Base-by-base conservation (phyloP, 1,140 invertebrate genomes). In the Zophobas atratus region DNA sequence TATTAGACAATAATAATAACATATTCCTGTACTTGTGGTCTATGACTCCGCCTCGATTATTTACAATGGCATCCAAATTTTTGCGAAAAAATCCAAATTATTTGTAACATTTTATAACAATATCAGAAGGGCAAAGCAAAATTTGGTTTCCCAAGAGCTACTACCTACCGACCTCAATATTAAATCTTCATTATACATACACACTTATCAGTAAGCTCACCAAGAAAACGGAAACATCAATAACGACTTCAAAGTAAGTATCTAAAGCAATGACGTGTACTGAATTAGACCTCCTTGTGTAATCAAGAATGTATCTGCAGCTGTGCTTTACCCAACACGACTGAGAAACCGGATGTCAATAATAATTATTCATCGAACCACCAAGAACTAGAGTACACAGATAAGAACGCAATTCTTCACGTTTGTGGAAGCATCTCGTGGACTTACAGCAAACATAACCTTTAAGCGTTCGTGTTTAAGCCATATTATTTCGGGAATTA, bases 211-310 rank as follows among this genome's bases (percentile, higher is more conserved):
- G 60, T 43, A 39, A 36, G 56, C 38, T 60, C 38, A 67, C 43
- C 20, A 67, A 33, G 39, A 39, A 67, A 39, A 67, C 60, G 60
- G 60, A 67, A 43, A 67, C 60, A 41, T 43, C 39, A 39, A 67
- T 67, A 67, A 67, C 20, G 39, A 67, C 60, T 43, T 67, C 60
- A 60, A 60, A 60, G 56, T 60, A 8, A 60, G 56, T 60, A 60
- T 60, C 56, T 43, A 67, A 43, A 41, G 39, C 39, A 43, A 67
- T 8, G 60, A 39, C 39, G 41, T 38, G 39, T 67, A 67, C 43
- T 67, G 39, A 43, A 67, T 60, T 60, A 60, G 38, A 60, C 8
- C 34, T 39, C 38, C 20, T 20, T 67, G 60, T 67, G 60, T 67
- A 67, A 43, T 67, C 43, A 67, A 67, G 60, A 38, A 39, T 67